Conservation (phyloP, 2,113 vertebrate genomes). For the Cephalopholis sonnerati region DNA sequence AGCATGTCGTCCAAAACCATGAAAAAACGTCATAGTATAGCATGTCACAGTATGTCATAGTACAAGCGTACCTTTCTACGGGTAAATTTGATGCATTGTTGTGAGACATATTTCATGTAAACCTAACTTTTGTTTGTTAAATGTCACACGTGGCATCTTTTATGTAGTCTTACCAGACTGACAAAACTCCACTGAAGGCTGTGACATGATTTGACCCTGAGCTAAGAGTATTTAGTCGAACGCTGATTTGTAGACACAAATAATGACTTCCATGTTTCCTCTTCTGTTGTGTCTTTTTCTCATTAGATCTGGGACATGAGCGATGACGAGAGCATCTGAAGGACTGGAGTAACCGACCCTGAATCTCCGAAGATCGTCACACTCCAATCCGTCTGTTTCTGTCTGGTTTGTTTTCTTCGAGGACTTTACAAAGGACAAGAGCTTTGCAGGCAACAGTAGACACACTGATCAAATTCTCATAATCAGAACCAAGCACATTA, state of each 20-base stretch:
- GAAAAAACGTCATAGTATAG: no score
- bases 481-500: not conserved
- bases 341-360: not conserved
- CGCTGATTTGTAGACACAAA: not conserved
- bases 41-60: no score
- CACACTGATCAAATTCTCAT: not conserved
- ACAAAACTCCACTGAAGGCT: not conserved
- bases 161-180: not conserved
- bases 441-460: not conserved
- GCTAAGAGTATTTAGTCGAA: not conserved
- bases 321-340: slow-evolving; percentile 95
- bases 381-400: not conserved
- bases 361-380: not conserved
- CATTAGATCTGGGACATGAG: slow-evolving; percentile 99
- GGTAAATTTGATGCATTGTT: not conserved
- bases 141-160: not conserved
- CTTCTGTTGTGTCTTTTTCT: slow-evolving; percentile 37
- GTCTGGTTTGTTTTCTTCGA: not conserved
- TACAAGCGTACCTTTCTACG: no score
- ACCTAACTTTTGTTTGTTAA: not conserved
- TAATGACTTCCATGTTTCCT: not conserved
- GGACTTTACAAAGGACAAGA: not conserved
- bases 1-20: no score
- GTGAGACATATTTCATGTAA: not conserved
- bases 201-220: not conserved